These are phyloP conservation scores for Bradypodion pumilum DNA, from an alignment of 2,797 vertebrate genomes.

Conservation along the genomic window DNA sequence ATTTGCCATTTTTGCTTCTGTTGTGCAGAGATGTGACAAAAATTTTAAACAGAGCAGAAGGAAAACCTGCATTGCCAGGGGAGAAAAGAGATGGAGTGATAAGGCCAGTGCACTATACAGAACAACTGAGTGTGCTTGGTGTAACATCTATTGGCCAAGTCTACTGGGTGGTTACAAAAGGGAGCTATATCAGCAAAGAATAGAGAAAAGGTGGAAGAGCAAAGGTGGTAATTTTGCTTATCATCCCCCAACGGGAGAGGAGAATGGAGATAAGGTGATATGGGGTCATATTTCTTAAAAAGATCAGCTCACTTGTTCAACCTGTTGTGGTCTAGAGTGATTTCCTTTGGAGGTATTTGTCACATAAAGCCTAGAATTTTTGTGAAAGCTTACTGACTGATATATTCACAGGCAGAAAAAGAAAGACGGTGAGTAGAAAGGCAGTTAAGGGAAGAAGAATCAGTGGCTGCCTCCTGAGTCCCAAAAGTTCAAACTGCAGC, in stretches of 20 bases:
- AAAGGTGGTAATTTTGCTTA: not conserved
- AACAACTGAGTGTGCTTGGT: not conserved
- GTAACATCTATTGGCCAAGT: not conserved
- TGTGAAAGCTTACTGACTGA: not conserved
- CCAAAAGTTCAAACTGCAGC: no score
- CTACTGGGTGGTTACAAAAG: not conserved
- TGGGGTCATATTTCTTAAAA: not conserved
- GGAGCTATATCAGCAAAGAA: not conserved
- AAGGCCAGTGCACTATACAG: not conserved
- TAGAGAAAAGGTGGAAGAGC: not conserved
- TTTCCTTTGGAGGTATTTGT: not conserved
- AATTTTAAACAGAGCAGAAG: slow-evolving; percentile 3
- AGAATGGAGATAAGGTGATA: not conserved
- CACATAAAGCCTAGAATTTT: not conserved
- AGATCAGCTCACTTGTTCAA: no score
- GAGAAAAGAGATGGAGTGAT: no score
- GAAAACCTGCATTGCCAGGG: not conserved
- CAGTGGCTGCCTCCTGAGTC: no score
- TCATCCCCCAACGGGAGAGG: not conserved
- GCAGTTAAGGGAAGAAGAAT: no score
- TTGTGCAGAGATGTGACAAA: not conserved
- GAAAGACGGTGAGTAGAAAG: not conserved
- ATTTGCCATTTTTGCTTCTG: not conserved
- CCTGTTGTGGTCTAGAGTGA: not conserved
- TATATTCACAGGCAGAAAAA: not conserved